These are phyloP conservation scores for Halesus radiatus DNA, from an alignment of 1,140 invertebrate species.

Conservation along the genomic window DNA sequence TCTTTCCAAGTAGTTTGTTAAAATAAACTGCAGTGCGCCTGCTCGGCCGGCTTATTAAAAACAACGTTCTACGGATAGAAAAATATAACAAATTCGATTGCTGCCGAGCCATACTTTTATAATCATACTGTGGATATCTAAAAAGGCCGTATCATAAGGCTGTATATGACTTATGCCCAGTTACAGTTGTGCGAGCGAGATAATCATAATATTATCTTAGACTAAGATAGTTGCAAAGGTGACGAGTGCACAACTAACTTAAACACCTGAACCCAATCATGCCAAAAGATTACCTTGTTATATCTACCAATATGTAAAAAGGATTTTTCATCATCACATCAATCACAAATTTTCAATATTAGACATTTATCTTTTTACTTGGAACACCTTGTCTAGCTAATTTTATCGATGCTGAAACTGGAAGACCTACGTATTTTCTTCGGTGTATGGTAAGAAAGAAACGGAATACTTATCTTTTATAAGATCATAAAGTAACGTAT, in stretches of 20 bases:
- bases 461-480: not conserved
- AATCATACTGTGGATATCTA: constrained; percentile 12
- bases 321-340: not conserved
- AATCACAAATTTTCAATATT: not conserved
- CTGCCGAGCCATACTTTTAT: too few species aligned
- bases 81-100: too few species aligned
- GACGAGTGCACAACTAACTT: constrained; percentile 41
- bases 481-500: not conserved
- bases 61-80: too few species aligned
- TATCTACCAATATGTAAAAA: not conserved
- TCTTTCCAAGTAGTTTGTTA: too few species aligned
- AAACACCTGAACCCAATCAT: not conserved
- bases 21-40: too few species aligned
- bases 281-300: not conserved
- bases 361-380: not conserved
- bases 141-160: constrained; percentile 27
- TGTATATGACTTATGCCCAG: constrained; percentile 41
- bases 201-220: not conserved
- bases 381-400: not conserved
- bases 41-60: too few species aligned
- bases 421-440: constrained; percentile 18
- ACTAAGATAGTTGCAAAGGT: constrained; percentile 29
- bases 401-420: not conserved
- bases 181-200: constrained; percentile 40
- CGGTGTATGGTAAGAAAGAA: not conserved